Conservation (phyloP, 2,888 invertebrate genomes). For the Cylloceria caligata region DNA sequence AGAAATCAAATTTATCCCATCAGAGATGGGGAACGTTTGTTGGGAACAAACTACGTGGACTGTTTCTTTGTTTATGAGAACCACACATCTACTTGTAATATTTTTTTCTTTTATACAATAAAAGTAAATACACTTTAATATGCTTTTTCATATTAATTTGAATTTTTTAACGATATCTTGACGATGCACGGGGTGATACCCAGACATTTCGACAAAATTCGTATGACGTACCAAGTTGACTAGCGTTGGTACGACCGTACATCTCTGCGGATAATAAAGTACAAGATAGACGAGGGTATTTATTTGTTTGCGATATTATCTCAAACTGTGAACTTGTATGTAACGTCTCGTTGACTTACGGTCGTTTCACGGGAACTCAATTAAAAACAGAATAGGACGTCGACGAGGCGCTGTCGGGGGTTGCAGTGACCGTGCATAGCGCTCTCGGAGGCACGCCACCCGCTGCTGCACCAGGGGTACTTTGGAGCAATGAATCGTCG, state of each 20-base stretch:
- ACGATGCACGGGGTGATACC: too few species aligned
- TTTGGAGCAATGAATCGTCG: constrained; percentile 74
- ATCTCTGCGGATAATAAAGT: not conserved
- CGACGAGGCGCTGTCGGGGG: constrained; percentile 37
- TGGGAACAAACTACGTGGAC: too few species aligned
- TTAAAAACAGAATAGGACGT: constrained; percentile 68
- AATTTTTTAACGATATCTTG: too few species aligned
- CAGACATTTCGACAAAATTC: too few species aligned
- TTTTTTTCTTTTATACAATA: too few species aligned
- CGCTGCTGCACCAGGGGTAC: constrained; percentile 23
- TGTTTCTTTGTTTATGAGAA: too few species aligned
- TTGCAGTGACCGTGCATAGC: constrained; percentile 37
- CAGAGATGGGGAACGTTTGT: too few species aligned
- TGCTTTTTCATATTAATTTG: too few species aligned
- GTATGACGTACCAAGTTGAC: not conserved
- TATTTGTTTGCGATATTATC: not conserved
- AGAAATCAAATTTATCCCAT: too few species aligned
- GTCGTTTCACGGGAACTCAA: constrained; percentile 64
- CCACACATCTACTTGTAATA: too few species aligned
- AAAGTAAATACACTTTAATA: too few species aligned
- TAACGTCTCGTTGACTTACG: constrained; percentile 54
- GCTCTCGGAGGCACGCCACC: constrained; percentile 24
- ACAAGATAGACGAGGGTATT: not conserved
- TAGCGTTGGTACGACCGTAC: not conserved
- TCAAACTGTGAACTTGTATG: constrained; percentile 33